Base-by-base conservation (phyloP, 2,888 invertebrate genomes). In the Microplitis deprimator region DNA sequence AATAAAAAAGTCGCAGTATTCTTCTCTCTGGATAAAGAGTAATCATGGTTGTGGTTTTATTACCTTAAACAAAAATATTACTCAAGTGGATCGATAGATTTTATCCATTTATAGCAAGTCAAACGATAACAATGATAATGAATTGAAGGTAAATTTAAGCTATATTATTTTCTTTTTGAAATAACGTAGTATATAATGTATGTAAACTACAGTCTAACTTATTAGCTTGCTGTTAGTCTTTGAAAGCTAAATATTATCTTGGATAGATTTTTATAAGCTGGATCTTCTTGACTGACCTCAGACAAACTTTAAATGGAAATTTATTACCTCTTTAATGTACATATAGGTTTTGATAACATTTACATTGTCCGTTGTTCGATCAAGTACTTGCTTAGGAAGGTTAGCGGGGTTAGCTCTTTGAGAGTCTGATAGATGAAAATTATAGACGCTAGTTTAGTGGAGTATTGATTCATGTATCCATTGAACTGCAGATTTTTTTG, bases 401-500 rank as follows among this genome's bases (percentile, higher is more conserved):
- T 50, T 13, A 50, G 50, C 13, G 8, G 10, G 50, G 10, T 50
- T 50, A 50, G 50, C 8, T 50, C 6, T 50, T 50, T 10, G 50
- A 50, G 10, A 10, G 10, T 10, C 50, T 50, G 50, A 7, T 50
- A 50, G 50, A 50, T 50, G 50, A 50, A 71, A 71, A 76, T 76
- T 71, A 20, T 20, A 76, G 76, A 76, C 76, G 67, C 16, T 71
- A 76, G 71, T 76, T 76, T 76, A 60, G 40, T 39, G 13, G 40
- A n/a, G 29, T 76, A 76, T 60, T 17, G 38, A 67, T 17, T 65
- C 67, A 71, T 20, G 65, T 60, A 20, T 17, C 61, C 70, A 76
- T 71, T 71, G 40, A 71, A 64, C 67, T 41, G 38, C 13, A 61
- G 16, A 13, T 40, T 10, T 39, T 64, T 16, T 60, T 70, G 16